A percentile compares a stretch with the other conserved stretches of the same genome.
Conservation (phyloP, 2,113 vertebrate genomes). For the Ictalurus furcatus region DNA sequence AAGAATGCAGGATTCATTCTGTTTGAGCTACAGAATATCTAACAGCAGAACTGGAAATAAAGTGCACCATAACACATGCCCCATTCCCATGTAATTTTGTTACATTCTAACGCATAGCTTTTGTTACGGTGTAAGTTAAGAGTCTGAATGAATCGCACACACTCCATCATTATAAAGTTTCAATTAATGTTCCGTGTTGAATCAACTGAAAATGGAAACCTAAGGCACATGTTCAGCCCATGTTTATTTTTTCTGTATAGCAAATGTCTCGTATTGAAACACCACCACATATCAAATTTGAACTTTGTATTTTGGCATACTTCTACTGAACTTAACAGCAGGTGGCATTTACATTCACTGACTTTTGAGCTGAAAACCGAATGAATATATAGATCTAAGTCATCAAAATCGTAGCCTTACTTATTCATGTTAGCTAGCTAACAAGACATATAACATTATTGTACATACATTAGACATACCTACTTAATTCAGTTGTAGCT, state of each 20-base stretch:
- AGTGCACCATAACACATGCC: neutral
- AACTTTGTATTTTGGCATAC: neutral
- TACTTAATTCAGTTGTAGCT: no score
- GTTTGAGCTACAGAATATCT: neutral
- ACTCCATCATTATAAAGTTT: neutral
- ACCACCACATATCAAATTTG: neutral
- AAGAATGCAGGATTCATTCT: neutral
- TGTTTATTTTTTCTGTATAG: neutral
- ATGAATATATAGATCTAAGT: neutral
- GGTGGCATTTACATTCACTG: neutral
- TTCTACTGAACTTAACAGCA: neutral
- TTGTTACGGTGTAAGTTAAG: neutral
- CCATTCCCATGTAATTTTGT: neutral
- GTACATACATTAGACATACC: no score
- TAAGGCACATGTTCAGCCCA: neutral
- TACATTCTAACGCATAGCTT: neutral
- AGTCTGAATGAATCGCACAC: neutral
- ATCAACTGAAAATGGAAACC: neutral
- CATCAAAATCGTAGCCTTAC: neutral
- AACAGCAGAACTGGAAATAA: neutral
- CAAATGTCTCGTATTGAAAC: neutral
- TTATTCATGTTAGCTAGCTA: no score
- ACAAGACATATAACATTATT: no score
- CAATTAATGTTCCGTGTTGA: neutral
- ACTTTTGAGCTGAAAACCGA: neutral